Conservation (phyloP, 2,113 vertebrate species). For the Nestor notabilis region DNA sequence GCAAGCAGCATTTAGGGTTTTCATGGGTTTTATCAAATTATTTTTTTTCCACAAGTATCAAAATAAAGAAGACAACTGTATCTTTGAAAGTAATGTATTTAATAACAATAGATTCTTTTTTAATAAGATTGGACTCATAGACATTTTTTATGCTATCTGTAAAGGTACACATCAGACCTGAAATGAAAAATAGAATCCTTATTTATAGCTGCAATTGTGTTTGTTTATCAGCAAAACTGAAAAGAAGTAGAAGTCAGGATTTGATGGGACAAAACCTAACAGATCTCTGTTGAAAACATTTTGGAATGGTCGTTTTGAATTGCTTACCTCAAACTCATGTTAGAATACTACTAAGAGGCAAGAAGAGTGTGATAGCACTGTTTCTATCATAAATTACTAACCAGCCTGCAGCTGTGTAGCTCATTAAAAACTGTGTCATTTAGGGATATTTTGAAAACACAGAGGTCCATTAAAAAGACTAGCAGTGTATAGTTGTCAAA, state of each 20-base stretch:
- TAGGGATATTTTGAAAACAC: slow-evolving; percentile 68
- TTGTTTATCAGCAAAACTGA: background rate
- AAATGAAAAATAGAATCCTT: background rate
- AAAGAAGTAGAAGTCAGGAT: background rate
- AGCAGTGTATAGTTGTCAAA: slow-evolving; percentile 48
- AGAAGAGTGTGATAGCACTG: background rate
- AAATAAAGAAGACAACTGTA: background rate
- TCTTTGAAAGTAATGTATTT: background rate
- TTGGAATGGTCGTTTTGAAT: background rate
- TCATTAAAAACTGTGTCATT: slow-evolving; percentile 64
- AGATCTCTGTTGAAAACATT: background rate
- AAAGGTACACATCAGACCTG: background rate
- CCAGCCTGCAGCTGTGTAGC: slow-evolving; percentile 61
- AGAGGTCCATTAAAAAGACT: slow-evolving; percentile 60
- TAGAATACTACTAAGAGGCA: background rate
- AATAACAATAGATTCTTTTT: background rate
- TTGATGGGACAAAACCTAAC: background rate
- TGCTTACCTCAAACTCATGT: background rate
- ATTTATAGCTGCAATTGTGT: background rate
- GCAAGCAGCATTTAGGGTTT: background rate
- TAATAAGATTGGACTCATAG: background rate
- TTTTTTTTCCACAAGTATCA: background rate
- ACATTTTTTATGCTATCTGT: background rate
- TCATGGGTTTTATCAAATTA: background rate
- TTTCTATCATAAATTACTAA: background rate